These are phyloP conservation scores for Limnephilus lunatus DNA, from an alignment of 2,888 invertebrate species.

Conservation along the genomic window DNA sequence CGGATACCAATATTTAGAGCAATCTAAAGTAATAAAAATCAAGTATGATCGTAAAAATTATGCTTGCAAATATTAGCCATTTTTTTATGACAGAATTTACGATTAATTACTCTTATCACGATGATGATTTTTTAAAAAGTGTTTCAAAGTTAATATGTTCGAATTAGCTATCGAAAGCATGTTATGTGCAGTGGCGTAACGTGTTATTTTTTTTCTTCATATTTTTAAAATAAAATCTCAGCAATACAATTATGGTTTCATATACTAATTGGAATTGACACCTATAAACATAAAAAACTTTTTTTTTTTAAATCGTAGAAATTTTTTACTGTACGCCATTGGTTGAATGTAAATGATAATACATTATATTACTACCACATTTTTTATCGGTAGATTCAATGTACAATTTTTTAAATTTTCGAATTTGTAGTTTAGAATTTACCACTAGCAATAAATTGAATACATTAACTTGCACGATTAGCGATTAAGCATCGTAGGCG, in stretches of 20 bases:
- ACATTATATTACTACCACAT: neutral
- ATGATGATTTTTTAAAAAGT: neutral
- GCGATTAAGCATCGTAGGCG: neutral
- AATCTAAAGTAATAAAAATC: neutral
- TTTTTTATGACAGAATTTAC: neutral
- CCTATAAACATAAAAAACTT: too few species aligned
- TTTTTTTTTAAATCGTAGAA: neutral
- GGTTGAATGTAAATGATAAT: neutral
- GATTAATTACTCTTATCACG: neutral
- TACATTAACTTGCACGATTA: neutral
- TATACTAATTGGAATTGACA: too few species aligned
- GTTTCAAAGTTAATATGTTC: neutral
- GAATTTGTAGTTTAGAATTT: neutral
- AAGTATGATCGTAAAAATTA: neutral
- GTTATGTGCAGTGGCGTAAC: neutral
- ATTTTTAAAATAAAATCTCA: neutral
- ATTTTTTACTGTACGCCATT: neutral
- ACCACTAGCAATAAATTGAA: neutral
- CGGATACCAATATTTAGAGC: neutral
- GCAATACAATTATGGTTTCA: neutral
- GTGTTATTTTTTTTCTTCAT: neutral
- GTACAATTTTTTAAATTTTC: neutral
- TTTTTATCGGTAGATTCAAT: neutral
- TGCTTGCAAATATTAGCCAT: neutral
- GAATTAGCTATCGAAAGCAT: neutral